Evolutionary conservation across 2,113 vertebrate genomes (phyloP), one percentile per base, ranked within the genome.

Genomic region (Cepphus grylle): DNA sequence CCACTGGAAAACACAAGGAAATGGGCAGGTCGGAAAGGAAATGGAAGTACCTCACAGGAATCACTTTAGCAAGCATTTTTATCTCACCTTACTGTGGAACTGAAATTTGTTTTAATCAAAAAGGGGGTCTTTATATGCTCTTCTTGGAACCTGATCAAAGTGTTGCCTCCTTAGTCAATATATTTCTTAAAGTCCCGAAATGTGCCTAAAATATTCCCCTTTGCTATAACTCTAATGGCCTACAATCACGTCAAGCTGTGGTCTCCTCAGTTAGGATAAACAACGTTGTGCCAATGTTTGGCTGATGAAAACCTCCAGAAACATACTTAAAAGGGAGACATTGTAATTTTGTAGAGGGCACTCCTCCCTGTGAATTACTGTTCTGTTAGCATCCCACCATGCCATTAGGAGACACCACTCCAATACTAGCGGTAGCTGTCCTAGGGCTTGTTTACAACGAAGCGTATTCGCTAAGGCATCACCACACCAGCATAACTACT

Each of bases 321-420:
- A 67, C 38, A 82, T 66, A 70, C 55, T 85, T 66, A 66, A 88
- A 90, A 88, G 43, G 36, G 52, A 88, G 82, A 86, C n/a, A 25
- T 5, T 53, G 38, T 94, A 92, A 80, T 90, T 96, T 93, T 76
- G 66, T 9, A 76, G 26, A 76, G 49, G 40, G 71, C 58, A 69
- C 80, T 88, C 86, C 80, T 94, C 82, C 70, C 86, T 76, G 61
- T 63, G 91, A 96, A 88, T 79, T 92, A 79, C 79, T 88, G 53
- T 26, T 86, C 88, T 69, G 53, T 45, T 69, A 56, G n/a, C 49
- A 61, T 55, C 69, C 74, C 92, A 93, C 76, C 79, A 76, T 42
- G 53, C 66, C 76, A 85, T 80, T 82, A 82, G 52, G 27, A 91
- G 94, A 83, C 32, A 87, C 56, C 74, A 43, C 49, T 73, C 61